Percentiles rank a stretch among this genome's conserved stretches.
Evolutionary conservation across 2,113 vertebrate genomes (phyloP).

Genomic region (Lophura nycthemera): DNA sequence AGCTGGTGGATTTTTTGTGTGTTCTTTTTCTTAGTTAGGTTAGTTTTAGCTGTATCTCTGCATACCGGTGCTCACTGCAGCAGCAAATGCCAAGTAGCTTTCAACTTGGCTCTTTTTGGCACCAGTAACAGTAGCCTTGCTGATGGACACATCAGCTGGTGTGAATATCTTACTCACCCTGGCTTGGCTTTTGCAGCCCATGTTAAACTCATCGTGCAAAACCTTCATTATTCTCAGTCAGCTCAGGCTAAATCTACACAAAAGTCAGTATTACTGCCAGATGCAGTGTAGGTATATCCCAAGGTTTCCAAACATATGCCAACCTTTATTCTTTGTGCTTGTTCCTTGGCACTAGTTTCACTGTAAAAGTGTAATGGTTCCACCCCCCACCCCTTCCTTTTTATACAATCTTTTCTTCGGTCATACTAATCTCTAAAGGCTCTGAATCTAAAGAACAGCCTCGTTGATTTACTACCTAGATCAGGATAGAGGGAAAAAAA

Average conservation of each 20-base stretch:
- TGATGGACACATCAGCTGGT: neutral
- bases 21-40: neutral
- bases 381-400: neutral
- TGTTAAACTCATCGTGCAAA: neutral
- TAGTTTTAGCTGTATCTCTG: neutral
- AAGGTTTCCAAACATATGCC: neutral
- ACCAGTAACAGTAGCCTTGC: neutral
- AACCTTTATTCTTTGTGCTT: neutral
- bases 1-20: neutral
- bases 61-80: neutral
- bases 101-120: neutral
- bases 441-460: slow-evolving; percentile 2
- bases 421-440: neutral
- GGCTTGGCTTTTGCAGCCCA: neutral
- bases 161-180: neutral
- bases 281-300: neutral
- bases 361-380: neutral
- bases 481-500: neutral
- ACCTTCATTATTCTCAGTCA: neutral
- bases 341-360: neutral
- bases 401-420: neutral
- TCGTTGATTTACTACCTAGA: slow-evolving; percentile 21
- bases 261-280: neutral
- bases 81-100: neutral
- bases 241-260: neutral